Evolutionary conservation across 2,113 vertebrate genomes (phyloP), one percentile per base, ranked within the genome.

Genomic region (Hiodon tergisus): DNA sequence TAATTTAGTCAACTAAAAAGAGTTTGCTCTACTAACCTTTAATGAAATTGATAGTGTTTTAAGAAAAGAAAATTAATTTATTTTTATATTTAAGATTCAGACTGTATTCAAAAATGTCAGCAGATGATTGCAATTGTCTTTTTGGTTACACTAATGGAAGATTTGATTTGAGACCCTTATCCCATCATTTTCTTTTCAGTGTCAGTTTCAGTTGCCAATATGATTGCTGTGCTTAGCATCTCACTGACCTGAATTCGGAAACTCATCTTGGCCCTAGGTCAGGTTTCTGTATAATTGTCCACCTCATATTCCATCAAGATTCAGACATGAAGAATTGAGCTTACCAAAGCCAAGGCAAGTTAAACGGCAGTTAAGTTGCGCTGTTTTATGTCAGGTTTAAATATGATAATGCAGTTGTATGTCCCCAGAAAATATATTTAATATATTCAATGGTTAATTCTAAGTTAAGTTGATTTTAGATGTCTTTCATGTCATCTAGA

Each of bases 231-330:
- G 51, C 78, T 68, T 76, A 77, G 57, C 71, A 73, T 80, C 74
- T 57, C 52, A 9, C 78, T 84, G 76, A 82, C 81, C 79, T 80
- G 81, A 66, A 81, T 82, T 84, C 72, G 52, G 52, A 73, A 51
- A 68, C 72, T 73, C 69, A 61, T 73, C 72, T 58, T 76, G 77
- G 81, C 71, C 78, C 58, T 71, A 77, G 81, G 74, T 80, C 77
- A 78, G 70, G 69, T 62, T 77, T 70, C 65, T 69, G 75, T 75
- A 77, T 81, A 77, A 77, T 77, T 83, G 77, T 65, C 70, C 80
- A 58, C 63, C 51, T 57, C 65, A 71, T 73, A 57, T 50, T 74
- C 72, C 61, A 67, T 16, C 68, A 31, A 69, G 72, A 77, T 77
- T 79, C 73, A 75, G 74, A 4, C 72, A 61, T 68, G 52, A 73